Conservation (phyloP, 35 echinoderm and acorn worm species). For the Apostichopus japonicus region DNA sequence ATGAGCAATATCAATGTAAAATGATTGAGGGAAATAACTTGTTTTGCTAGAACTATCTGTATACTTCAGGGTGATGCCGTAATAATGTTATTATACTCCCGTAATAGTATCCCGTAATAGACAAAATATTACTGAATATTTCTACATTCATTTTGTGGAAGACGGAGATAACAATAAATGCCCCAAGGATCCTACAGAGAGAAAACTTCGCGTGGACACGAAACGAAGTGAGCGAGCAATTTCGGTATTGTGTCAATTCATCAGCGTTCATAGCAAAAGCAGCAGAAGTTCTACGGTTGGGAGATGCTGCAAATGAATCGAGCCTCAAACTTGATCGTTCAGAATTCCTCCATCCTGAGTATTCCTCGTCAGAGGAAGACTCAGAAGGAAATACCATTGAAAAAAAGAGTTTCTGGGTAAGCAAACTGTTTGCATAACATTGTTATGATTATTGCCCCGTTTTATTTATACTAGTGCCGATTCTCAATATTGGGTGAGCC, state of each 20-base stretch:
- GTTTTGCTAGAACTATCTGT: too few relatives aligned
- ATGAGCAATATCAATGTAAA: too few relatives aligned
- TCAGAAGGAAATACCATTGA: not conserved
- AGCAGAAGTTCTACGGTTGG: not conserved
- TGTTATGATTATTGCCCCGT: too few relatives aligned
- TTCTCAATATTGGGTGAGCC: too few relatives aligned
- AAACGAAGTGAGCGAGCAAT: not conserved
- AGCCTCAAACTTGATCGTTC: not conserved
- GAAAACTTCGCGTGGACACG: not conserved
- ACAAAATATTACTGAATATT: not conserved
- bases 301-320: not conserved
- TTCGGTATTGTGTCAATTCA: not conserved
- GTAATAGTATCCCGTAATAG: too few relatives aligned
- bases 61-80: too few relatives aligned
- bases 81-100: too few relatives aligned
- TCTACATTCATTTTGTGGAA: not conserved
- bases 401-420: not conserved
- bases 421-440: not conserved
- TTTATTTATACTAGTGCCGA: too few relatives aligned
- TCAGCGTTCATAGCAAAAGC: not conserved
- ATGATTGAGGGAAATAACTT: too few relatives aligned
- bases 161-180: not conserved
- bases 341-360: not conserved
- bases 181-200: not conserved
- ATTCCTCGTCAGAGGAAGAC: not conserved